Evolutionary conservation across 2,113 vertebrate genomes (phyloP).

Genomic region (Mionectes macconnelli): DNA sequence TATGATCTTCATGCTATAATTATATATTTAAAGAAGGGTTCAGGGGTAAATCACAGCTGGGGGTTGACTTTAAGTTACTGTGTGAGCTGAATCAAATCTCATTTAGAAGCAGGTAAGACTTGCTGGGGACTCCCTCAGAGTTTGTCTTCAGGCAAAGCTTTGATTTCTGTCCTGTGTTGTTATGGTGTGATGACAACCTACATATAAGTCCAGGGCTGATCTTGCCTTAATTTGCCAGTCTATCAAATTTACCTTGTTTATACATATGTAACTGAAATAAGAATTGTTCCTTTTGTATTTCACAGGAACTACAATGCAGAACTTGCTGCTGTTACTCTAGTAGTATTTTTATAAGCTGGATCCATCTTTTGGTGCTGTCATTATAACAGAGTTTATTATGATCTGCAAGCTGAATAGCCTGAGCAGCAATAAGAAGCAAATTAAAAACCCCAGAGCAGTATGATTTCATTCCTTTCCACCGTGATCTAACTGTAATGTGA

Average conservation of each 20-base stretch:
- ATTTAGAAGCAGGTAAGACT: conserved; percentile 17
- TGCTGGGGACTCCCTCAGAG: background rate
- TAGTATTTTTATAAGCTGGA: conserved; percentile 37
- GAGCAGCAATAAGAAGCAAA: conserved; percentile 60
- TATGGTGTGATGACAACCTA: background rate
- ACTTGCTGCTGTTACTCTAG: background rate
- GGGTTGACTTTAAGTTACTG: conserved; percentile 9
- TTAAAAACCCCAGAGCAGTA: conserved; percentile 54
- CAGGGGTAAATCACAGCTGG: conserved; percentile 26
- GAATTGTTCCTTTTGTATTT: background rate
- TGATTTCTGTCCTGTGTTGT: background rate
- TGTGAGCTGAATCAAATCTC: background rate
- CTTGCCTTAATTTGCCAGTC: background rate
- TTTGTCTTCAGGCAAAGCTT: conserved; percentile 35
- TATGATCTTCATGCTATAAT: conserved; percentile 21
- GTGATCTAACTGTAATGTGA: conserved; percentile 42
- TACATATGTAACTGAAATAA: background rate
- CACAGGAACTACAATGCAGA: conserved; percentile 16
- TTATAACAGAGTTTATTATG: conserved; percentile 51
- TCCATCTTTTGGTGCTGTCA: conserved; percentile 37
- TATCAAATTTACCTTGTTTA: background rate
- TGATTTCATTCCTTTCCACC: conserved; percentile 36
- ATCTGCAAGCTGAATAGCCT: conserved; percentile 61
- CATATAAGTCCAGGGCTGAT: background rate
- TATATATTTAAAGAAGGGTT: background rate